A percentile compares a stretch with the other conserved stretches of the same genome.
phyloP scores from a whole-genome alignment of 2,888 invertebrate species.

The Megastigmus dorsalis region DNA sequence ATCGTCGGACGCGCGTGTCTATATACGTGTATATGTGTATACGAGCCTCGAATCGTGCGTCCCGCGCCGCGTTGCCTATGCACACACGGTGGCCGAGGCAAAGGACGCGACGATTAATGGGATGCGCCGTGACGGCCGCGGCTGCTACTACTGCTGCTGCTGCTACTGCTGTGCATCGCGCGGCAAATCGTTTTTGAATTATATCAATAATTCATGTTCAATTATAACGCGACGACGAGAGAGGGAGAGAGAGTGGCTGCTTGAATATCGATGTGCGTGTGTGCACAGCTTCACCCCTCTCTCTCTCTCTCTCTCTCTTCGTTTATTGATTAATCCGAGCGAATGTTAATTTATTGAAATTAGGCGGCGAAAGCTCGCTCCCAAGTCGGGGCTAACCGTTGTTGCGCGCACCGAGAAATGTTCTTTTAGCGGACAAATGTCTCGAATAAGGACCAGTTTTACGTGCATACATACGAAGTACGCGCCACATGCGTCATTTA shows the following conservation, averaged over 20 bases:
- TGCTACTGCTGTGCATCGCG: conserved; percentile 2
- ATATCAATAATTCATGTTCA: conserved; percentile 56
- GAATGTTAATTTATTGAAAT: conserved; percentile 53
- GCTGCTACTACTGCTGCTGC: conserved; percentile 10
- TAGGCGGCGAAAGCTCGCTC: too few species aligned
- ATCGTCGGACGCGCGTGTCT: background rate
- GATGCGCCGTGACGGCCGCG: conserved; percentile 4
- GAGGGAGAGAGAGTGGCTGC: background rate
- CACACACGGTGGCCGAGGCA: background rate
- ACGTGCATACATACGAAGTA: too few species aligned
- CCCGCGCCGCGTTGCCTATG: background rate
- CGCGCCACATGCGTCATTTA: too few species aligned
- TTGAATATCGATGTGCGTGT: background rate
- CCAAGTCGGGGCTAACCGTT: too few species aligned
- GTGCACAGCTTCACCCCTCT: too few species aligned
- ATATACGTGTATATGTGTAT: too few species aligned
- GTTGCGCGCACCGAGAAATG: too few species aligned
- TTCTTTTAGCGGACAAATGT: too few species aligned
- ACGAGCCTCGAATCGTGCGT: too few species aligned
- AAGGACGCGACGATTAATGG: conserved; percentile 43
- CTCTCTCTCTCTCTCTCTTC: too few species aligned
- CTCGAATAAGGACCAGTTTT: too few species aligned
- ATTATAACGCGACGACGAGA: conserved; percentile 42
- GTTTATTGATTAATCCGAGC: conserved; percentile 41
- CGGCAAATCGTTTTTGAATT: conserved; percentile 53